Evolutionary conservation across 1,140 invertebrate species (phyloP), one percentile per base, ranked within the genome.

Genomic region (Calephelis nemesis): DNA sequence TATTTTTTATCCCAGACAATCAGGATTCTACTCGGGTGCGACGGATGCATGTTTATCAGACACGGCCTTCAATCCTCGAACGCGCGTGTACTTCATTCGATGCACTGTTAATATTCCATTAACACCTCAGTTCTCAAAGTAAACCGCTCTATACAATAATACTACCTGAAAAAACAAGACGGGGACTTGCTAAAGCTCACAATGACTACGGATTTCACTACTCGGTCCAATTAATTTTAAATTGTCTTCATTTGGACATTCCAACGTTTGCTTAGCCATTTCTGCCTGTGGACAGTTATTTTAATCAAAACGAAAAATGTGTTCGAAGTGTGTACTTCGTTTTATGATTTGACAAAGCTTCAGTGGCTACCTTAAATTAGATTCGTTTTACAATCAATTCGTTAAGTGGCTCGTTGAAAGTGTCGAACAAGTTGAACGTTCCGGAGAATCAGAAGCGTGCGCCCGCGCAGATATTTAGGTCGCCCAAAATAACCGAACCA

Each of bases 381-480:
- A 60, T 60, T 60, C 30, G n/a, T 39, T 60, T 60, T n/a, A 60
- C 30, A 40, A 60, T 60, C 11, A 60, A 60, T 60, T 60, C 54
- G 54, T 60, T 60, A 60, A 58, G 65, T 45, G 52, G 65, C 13
- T 50, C 6, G 54, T 60, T 60, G 54, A 40, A 60, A 39, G 64
- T 52, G 49, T 45, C 63, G 63, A 48, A 19, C 50, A 67, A 67
- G 65, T 67, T 67, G 65, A 67, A 67, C 50, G 65, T 45, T 67
- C 52, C 50, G 50, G 45, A 54, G 30, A 64, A 67, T 67, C 65
- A 63, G 70, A 74, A 74, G 72, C 75, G 74, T 77, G 78, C 79
- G 79, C 73, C 67, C 81, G 79, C 76, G 76, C 76, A 82, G 80
- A 88, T 87, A 91, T 91, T 91, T 89, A 88, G 88, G 88, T 88